Percentiles rank a stretch among this genome's conserved stretches.
Evolutionary conservation across 2,797 vertebrate genomes (phyloP).

Genomic region (Catharus ustulatus): DNA sequence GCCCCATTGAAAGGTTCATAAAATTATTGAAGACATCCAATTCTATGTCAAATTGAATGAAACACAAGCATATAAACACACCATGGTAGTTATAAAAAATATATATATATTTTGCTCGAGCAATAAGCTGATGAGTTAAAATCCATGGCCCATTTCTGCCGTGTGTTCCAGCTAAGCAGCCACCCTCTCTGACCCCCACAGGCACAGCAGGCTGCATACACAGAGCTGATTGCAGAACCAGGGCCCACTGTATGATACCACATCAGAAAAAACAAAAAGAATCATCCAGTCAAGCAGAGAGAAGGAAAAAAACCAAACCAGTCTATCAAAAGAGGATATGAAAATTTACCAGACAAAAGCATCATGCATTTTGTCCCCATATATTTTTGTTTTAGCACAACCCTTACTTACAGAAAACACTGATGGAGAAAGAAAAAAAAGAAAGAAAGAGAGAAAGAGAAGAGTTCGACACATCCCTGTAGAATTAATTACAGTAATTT

Average conservation of each 20-base stretch:
- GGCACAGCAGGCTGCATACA: not conserved
- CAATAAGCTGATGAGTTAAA: not conserved
- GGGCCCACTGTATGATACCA: not conserved
- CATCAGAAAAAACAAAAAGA: not conserved
- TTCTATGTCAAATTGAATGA: not conserved
- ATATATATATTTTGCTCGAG: not conserved
- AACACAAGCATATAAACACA: not conserved
- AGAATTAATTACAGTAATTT: constrained; percentile 88
- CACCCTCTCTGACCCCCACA: not conserved
- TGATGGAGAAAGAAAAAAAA: not conserved
- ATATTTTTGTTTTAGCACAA: not conserved
- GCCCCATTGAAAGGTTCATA: not conserved
- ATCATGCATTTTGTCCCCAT: not conserved
- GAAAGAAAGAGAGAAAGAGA: not conserved
- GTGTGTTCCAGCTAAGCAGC: not conserved
- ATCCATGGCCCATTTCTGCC: not conserved
- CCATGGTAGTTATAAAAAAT: not conserved
- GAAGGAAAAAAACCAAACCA: not conserved
- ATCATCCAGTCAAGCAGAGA: not conserved
- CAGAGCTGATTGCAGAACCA: not conserved
- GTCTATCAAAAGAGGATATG: not conserved
- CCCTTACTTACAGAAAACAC: not conserved
- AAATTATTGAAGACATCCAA: not conserved
- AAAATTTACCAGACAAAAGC: not conserved
- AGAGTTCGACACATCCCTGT: constrained; percentile 28